phyloP scores from a whole-genome alignment of 2,797 vertebrate species.

The Danio aesculapii region DNA sequence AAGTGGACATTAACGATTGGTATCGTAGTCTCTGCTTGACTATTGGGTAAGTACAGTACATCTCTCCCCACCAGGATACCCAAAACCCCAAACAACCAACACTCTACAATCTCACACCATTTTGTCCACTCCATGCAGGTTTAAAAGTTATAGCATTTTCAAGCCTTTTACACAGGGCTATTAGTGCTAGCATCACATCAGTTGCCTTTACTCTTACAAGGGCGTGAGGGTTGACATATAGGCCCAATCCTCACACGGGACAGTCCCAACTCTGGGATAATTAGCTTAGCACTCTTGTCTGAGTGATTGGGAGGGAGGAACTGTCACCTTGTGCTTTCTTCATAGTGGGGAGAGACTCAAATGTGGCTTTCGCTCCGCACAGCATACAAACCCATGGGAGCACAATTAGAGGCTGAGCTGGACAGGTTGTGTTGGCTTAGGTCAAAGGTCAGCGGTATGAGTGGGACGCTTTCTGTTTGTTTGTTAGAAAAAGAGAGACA shows the following conservation, averaged over 20 bases:
- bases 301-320: constrained; percentile 55
- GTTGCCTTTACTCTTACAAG: background rate
- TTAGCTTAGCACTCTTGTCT: constrained; percentile 94
- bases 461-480: background rate
- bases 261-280: constrained; percentile 87
- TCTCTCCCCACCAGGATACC: background rate
- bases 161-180: background rate
- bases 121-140: background rate
- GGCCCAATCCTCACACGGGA: constrained; percentile 52
- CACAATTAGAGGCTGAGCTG: constrained; percentile 56
- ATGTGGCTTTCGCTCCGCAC: constrained; percentile 53
- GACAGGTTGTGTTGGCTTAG: constrained; percentile 52
- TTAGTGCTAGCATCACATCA: background rate
- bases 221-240: constrained; percentile 34
- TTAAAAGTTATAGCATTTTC: background rate
- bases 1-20: constrained; percentile 88
- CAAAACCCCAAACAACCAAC: constrained; percentile 8
- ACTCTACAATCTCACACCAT: background rate
- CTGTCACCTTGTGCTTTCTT: constrained; percentile 57
- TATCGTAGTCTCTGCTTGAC: constrained; percentile 82
- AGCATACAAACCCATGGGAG: constrained; percentile 53
- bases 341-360: constrained; percentile 58
- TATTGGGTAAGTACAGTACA: constrained; percentile 72
- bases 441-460: constrained; percentile 52
- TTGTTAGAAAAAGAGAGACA: constrained; percentile 19